Evolutionary conservation across 2,797 vertebrate genomes (phyloP), one percentile per base, ranked within the genome.

Genomic region (Taeniopygia guttata): DNA sequence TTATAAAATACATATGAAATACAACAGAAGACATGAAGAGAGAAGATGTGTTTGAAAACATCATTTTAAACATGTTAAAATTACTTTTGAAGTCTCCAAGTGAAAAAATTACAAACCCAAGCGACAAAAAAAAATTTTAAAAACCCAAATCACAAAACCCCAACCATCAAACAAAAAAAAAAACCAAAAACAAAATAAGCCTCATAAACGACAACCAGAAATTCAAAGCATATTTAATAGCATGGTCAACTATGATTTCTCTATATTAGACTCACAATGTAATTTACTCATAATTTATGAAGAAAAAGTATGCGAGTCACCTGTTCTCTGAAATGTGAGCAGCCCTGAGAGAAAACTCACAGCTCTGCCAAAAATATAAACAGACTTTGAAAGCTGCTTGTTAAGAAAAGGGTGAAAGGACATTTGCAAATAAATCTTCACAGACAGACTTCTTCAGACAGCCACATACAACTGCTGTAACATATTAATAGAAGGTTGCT

Each of bases 351-450:
- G 91, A 91, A 86, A 91, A 67, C 85, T 88, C 89, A 63, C 36
- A 70, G 73, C 87, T 91, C 70, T 95, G 92, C 85, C 94, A 91
- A 77, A 96, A 91, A 76, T 81, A 93, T 36, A 73, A 94, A 84
- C 85, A 93, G 89, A 40, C 83, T 91, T 90, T 94, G 89, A 94
- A 93, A 94, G 67, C 63, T 34, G 87, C 83, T 94, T 76, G 85
- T 89, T 95, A 93, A 91, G 91, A 90, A 93, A 88, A 89, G 89
- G 48, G 74, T 87, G 80, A 84, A 95, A 86, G 89, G 85, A 81
- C 93, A 78, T 75, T 93, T 70, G 76, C 76, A 90, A 93, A 96
- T 95, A 94, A 93, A 96, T 96, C 95, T 94, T 94, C 73, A 63
- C 16, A 79, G 94, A 82, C 79, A 76, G 83, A 59, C 80, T 79